A percentile compares a stretch with the other conserved stretches of the same genome.
phyloP scores from a whole-genome alignment of 2,797 vertebrate genomes.

The Poeciliopsis infans region DNA sequence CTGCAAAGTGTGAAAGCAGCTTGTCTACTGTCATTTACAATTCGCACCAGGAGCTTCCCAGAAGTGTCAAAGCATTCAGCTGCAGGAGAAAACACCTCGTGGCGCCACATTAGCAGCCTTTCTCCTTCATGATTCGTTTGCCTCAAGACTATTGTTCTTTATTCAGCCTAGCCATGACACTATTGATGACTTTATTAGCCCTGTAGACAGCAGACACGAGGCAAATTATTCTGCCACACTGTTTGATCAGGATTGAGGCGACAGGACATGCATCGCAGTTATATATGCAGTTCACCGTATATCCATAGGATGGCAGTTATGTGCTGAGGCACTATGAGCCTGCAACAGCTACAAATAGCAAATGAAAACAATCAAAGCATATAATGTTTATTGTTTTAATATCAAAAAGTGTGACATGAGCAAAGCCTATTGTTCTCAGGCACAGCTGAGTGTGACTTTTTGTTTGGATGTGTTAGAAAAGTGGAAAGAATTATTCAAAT shows the following conservation, averaged over 20 bases:
- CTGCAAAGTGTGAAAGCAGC: slow-evolving; percentile 9
- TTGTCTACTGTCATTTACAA: slow-evolving; percentile 9
- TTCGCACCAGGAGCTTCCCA: slow-evolving; percentile 7
- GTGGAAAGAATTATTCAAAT: not conserved
- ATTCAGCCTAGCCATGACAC: not conserved
- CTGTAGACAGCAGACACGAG: too few species aligned
- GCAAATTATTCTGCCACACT: not conserved
- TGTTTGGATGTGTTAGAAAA: not conserved
- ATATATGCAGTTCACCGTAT: slow-evolving; percentile 57
- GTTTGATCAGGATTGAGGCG: not conserved
- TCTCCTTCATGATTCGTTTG: not conserved
- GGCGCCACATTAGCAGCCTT: not conserved
- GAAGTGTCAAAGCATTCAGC: not conserved
- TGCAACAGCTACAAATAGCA: slow-evolving; percentile 32
- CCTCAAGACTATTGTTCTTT: not conserved
- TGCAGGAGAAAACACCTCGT: slow-evolving; percentile 1
- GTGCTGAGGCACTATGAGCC: slow-evolving; percentile 45
- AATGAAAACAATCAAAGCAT: slow-evolving; percentile 12
- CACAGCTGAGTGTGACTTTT: not conserved
- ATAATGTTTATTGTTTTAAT: not conserved
- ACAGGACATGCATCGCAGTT: not conserved
- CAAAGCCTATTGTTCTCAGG: not conserved
- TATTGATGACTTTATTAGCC: not conserved
- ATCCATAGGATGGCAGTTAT: slow-evolving; percentile 77
- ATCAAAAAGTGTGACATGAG: not conserved